These are phyloP conservation scores for Drosophila micromelanica DNA, from an alignment of 1,140 invertebrate species.

Conservation along the genomic window DNA sequence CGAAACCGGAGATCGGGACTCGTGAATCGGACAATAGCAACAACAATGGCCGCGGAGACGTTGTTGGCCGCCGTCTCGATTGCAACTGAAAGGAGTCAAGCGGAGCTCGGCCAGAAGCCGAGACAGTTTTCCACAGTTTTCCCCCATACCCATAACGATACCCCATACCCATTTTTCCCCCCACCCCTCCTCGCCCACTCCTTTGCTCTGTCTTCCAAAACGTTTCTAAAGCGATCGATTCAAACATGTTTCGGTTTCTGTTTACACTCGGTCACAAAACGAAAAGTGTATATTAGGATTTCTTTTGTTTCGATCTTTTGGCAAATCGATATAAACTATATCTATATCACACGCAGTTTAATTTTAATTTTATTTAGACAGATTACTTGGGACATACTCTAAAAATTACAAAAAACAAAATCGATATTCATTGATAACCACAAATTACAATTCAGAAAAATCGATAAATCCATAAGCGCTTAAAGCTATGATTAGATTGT, in stretches of 20 bases:
- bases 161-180: background rate
- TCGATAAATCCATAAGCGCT: no score
- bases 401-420: no score
- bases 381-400: no score
- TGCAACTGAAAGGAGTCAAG: conserved; percentile 75
- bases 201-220: conserved; percentile 6
- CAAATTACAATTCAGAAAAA: no score
- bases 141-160: conserved; percentile 10
- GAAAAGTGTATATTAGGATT: no score
- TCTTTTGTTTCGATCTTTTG: no score
- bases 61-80: conserved; percentile 60
- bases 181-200: background rate
- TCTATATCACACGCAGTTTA: no score
- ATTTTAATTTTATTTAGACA: no score
- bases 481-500: no score
- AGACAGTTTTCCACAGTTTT: conserved; percentile 53
- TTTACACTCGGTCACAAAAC: no score
- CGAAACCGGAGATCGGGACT: background rate
- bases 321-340: no score
- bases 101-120: conserved; percentile 16
- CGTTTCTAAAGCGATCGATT: conserved; percentile 30
- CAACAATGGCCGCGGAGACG: conserved; percentile 32
- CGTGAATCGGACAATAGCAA: conserved; percentile 6
- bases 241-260: conserved; percentile 37
- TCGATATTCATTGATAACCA: no score